These are phyloP conservation scores for Phalacrocorax aristotelis DNA, from an alignment of 2,113 vertebrate species.

Conservation along the genomic window DNA sequence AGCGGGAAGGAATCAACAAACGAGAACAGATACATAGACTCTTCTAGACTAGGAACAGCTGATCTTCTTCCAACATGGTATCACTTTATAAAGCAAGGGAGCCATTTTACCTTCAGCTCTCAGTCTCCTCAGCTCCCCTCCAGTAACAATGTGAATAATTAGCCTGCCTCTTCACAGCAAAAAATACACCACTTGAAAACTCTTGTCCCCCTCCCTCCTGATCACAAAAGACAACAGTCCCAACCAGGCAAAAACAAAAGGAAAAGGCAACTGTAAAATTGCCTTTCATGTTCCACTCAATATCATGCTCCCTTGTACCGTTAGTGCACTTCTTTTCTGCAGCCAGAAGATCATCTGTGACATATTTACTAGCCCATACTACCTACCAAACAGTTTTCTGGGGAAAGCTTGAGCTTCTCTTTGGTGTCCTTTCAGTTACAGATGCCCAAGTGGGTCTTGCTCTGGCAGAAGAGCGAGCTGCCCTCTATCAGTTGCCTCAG, in stretches of 20 bases:
- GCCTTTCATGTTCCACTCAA: not conserved
- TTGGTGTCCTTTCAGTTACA: not conserved
- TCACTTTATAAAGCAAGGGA: not conserved
- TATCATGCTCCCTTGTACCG: not conserved
- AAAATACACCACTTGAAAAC: not conserved
- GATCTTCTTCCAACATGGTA: not conserved
- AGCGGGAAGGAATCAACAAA: not conserved
- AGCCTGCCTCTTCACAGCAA: not conserved
- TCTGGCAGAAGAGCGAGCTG: not conserved
- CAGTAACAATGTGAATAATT: not conserved
- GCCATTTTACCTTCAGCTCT: not conserved
- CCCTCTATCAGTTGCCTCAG: not conserved
- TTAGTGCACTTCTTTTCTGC: not conserved
- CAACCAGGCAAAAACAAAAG: not conserved
- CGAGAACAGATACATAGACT: fast-evolving
- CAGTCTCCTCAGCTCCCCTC: not conserved
- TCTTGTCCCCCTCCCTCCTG: not conserved
- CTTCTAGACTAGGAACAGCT: not conserved
- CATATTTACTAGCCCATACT: not conserved
- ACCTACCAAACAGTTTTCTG: not conserved
- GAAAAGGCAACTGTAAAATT: not conserved
- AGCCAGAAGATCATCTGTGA: not conserved
- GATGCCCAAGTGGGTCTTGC: not conserved
- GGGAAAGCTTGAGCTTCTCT: not conserved
- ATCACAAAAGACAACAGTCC: not conserved